Evolutionary conservation across 2,888 invertebrate genomes (phyloP).

Genomic region (Drosophila subsilvestris): DNA sequence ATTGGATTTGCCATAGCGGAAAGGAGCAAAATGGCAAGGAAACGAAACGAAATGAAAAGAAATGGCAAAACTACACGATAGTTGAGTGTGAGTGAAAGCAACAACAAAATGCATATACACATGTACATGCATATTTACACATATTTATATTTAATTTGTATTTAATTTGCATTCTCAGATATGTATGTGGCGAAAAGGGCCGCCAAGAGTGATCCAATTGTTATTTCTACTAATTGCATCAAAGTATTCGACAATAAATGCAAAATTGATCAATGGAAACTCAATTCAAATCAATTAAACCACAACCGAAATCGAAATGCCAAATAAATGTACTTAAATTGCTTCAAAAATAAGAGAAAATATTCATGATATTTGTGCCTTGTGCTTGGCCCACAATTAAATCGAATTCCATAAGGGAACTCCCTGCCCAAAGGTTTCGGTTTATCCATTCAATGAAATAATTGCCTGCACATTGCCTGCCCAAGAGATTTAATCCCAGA

Average conservation of each 20-base stretch:
- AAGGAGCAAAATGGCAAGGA: slow-evolving; percentile 8
- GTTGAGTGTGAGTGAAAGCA: neutral
- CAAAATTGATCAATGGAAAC: no score
- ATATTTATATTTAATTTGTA: slow-evolving; percentile 34
- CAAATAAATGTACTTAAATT: neutral
- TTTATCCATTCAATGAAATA: neutral
- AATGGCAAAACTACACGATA: neutral
- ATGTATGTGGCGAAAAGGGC: neutral
- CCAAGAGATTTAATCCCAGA: no score
- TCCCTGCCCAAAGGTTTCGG: neutral
- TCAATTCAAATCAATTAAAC: no score
- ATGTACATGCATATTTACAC: neutral
- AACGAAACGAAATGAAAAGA: neutral
- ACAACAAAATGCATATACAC: neutral
- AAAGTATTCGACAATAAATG: neutral
- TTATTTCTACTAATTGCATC: neutral
- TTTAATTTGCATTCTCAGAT: neutral
- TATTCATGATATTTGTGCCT: no score
- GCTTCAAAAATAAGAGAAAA: no score
- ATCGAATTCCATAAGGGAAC: neutral
- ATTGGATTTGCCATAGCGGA: slow-evolving; percentile 56
- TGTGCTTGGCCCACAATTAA: no score
- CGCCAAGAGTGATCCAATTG: neutral
- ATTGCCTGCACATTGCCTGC: neutral
- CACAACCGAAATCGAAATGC: neutral